These are phyloP conservation scores for Athripsodes cinereus DNA, from an alignment of 2,888 invertebrate species.

Conservation along the genomic window DNA sequence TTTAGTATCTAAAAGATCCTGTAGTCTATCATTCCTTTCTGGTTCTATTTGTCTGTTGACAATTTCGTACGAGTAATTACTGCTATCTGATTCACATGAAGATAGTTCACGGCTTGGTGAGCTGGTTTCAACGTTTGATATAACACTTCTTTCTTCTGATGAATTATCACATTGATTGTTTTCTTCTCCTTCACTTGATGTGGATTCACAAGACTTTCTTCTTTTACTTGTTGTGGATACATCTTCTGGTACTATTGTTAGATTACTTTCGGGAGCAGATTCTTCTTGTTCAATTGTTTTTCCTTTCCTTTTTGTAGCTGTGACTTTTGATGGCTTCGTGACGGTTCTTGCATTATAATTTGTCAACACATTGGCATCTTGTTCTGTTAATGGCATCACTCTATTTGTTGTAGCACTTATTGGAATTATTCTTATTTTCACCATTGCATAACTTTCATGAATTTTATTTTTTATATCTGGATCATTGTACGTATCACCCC, in stretches of 20 bases:
- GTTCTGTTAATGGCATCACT: slow-evolving; percentile 45
- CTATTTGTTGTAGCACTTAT: slow-evolving; percentile 43
- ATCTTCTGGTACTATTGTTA: slow-evolving; percentile 30
- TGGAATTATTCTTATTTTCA: slow-evolving; percentile 48
- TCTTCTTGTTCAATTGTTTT: slow-evolving; percentile 35
- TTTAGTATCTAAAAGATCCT: slow-evolving; percentile 48
- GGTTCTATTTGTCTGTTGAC: slow-evolving; percentile 14
- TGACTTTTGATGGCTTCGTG: slow-evolving; percentile 40
- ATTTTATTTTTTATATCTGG: slow-evolving; percentile 46
- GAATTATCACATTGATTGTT: slow-evolving; percentile 29
- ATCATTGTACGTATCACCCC: slow-evolving; percentile 48
- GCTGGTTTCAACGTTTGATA: slow-evolving; percentile 14
- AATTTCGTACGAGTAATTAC: slow-evolving; percentile 26
- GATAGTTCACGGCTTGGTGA: slow-evolving; percentile 17
- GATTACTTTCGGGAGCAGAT: slow-evolving; percentile 14
- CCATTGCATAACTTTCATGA: slow-evolving; percentile 47
- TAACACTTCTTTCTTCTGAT: slow-evolving; percentile 3
- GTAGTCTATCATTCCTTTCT: slow-evolving; percentile 33
- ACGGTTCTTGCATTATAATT: slow-evolving; percentile 50
- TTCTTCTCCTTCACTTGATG: slow-evolving; percentile 42
- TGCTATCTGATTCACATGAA: slow-evolving; percentile 24
- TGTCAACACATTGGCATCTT: slow-evolving; percentile 48
- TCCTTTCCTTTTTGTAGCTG: slow-evolving; percentile 37
- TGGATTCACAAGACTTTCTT: slow-evolving; percentile 43
- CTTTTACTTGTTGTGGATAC: slow-evolving; percentile 27